Evolutionary conservation across 37 sponge, comb jelly and placozoan genomes (phyloP), one percentile per base, ranked within the genome.

Genomic region (Chondrilla cf. caribensis): DNA sequence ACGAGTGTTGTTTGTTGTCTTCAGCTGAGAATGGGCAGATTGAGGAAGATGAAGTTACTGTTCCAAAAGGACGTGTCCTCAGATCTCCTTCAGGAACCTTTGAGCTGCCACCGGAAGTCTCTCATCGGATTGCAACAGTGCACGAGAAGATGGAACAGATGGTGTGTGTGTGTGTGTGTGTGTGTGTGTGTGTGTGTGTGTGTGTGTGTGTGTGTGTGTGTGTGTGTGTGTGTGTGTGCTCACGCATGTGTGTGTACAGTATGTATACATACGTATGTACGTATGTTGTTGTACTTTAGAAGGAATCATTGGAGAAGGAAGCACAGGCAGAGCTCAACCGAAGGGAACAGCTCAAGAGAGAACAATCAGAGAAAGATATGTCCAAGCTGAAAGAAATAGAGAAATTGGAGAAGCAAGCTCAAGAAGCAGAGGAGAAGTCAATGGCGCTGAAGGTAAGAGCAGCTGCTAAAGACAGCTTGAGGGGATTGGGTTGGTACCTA

Each of bases 51-150:
- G 64, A 62, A 15, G 7, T 19, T n/a, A n/a, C 22, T 62, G 64
- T 7, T n/a, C 25, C 8, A 19, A 62, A 62, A 62, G 64, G 64
- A 14, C 76, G 43, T 0, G 41, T 73, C 24, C 2, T 18, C n/a
- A 73, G 43, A 37, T 73, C 76, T 39, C 76, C 76, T 39, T 73
- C 76, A 25, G 76, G 76, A 38, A 70, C 71, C 37, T 73, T 73
- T 73, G 76, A 73, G 44, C 44, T 73, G 43, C 76, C 76, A 36
- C 76, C 76, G 9, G 41, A 39, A 25, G 76, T 25, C 0, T 73
- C 76, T 39, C 11, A 39, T 73, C 44, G 18, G 19, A 17, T 73
- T 39, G 41, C 76, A 37, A 42, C 41, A 19, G 25, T 73, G 19
- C 41, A 39, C 1, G 41, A 73, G 44, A n/a, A 73, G 36, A 73